Percentiles rank a stretch among this genome's conserved stretches.
phyloP scores from a whole-genome alignment of 1,140 invertebrate species.

The Musca domestica region DNA sequence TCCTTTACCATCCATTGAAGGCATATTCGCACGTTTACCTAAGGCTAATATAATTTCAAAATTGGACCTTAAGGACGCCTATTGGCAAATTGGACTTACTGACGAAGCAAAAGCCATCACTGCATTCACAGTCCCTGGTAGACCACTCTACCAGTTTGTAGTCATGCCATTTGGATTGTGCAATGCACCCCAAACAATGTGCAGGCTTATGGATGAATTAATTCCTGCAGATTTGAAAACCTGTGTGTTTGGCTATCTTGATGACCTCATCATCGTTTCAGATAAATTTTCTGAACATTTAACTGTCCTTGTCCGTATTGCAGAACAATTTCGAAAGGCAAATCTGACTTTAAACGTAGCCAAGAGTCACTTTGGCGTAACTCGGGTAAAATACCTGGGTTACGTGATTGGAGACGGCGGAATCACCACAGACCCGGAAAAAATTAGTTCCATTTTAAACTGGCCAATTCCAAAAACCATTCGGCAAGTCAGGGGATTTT shows the following conservation, averaged over 20 bases:
- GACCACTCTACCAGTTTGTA: conserved; percentile 54
- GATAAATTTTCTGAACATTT: conserved; percentile 50
- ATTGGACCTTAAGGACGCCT: too few species aligned
- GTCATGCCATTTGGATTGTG: too few species aligned
- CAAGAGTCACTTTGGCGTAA: conserved; percentile 53
- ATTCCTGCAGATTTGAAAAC: conserved; percentile 19
- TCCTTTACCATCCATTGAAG: conserved; percentile 32
- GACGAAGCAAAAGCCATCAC: conserved; percentile 46
- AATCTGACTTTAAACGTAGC: conserved; percentile 54
- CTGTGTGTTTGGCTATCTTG: conserved; percentile 38
- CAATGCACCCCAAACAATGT: conserved; percentile 28
- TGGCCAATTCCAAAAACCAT: conserved; percentile 28
- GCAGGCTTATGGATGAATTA: conserved; percentile 26
- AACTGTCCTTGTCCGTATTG: conserved; percentile 40
- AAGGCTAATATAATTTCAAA: too few species aligned
- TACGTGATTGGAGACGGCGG: too few species aligned
- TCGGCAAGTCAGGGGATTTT: too few species aligned
- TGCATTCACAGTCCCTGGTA: conserved; percentile 54
- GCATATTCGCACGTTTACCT: conserved; percentile 29
- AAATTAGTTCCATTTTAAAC: conserved; percentile 30
- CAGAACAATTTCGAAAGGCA: conserved; percentile 43
- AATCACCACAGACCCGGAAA: conserved; percentile 28
- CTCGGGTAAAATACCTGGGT: too few species aligned
- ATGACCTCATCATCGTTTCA: conserved; percentile 35
- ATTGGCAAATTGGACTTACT: conserved; percentile 46